Conservation (phyloP, 2,113 vertebrate species). For the Circaetus cinerascens region DNA sequence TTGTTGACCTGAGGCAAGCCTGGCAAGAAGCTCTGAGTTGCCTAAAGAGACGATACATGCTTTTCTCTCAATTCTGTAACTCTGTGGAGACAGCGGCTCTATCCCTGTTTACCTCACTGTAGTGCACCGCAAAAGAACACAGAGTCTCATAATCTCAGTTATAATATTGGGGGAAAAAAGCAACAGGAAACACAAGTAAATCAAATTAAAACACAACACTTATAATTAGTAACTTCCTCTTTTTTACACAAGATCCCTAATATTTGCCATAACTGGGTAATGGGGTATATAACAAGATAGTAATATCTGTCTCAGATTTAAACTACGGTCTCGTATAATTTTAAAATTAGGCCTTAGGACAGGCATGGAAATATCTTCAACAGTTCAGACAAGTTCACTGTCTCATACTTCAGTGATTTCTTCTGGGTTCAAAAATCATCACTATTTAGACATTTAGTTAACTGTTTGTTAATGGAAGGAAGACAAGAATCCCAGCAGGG, state of each 20-base stretch:
- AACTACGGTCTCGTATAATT: accelerated
- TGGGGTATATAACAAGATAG: neutral
- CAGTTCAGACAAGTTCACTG: neutral
- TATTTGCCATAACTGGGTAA: neutral
- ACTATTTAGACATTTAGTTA: neutral
- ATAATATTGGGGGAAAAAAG: neutral
- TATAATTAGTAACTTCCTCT: neutral
- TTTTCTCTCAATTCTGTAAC: neutral
- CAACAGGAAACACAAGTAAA: neutral
- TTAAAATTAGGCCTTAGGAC: neutral
- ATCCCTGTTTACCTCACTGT: neutral
- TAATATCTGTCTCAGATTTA: neutral
- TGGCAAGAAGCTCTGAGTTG: neutral
- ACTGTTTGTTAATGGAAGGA: neutral
- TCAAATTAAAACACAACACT: neutral
- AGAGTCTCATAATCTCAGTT: neutral
- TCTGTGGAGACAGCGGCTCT: neutral
- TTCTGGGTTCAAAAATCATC: neutral
- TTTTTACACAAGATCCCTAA: neutral
- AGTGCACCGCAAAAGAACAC: neutral
- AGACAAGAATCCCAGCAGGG: neutral
- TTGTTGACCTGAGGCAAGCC: neutral
- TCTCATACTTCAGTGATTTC: neutral
- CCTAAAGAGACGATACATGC: neutral
- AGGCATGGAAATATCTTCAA: neutral